phyloP scores from a whole-genome alignment of 64 coral and sea anemone genomes.

The Actinia tenebrosa region DNA sequence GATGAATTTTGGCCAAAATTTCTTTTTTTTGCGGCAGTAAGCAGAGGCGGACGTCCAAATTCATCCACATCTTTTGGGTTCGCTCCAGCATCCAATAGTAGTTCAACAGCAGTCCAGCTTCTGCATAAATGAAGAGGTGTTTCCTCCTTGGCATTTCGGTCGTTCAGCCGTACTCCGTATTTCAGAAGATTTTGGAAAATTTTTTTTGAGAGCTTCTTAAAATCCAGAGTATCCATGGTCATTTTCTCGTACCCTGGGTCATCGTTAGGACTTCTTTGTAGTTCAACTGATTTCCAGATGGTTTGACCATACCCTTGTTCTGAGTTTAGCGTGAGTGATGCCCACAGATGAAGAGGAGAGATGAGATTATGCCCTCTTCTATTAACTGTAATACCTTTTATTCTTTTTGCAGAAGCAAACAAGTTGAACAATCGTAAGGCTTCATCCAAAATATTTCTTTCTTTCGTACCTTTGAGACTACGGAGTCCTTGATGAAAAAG shows the following conservation, averaged over 20 bases:
- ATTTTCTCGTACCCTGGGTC: neutral
- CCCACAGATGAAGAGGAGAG: constrained; percentile 4
- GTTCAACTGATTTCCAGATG: neutral
- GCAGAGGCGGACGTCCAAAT: neutral
- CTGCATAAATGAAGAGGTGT: neutral
- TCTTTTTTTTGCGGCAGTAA: neutral
- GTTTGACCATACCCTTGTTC: neutral
- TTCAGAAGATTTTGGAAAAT: neutral
- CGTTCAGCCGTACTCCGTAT: neutral
- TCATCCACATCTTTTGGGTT: neutral
- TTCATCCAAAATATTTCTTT: neutral
- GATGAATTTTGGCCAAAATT: neutral
- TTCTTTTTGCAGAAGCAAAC: neutral
- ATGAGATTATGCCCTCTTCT: neutral
- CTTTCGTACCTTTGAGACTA: neutral
- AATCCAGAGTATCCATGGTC: neutral
- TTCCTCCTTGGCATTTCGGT: neutral
- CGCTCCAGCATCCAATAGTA: neutral
- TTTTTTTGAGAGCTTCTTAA: neutral
- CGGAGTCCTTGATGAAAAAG: neutral
- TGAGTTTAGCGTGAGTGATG: neutral
- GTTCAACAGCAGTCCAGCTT: neutral
- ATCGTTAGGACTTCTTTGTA: neutral
- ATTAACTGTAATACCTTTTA: neutral
- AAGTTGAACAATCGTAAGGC: neutral